Evolutionary conservation across 2,113 vertebrate species (phyloP), one percentile per base, ranked within the genome.

Genomic region (Albula glossodonta): DNA sequence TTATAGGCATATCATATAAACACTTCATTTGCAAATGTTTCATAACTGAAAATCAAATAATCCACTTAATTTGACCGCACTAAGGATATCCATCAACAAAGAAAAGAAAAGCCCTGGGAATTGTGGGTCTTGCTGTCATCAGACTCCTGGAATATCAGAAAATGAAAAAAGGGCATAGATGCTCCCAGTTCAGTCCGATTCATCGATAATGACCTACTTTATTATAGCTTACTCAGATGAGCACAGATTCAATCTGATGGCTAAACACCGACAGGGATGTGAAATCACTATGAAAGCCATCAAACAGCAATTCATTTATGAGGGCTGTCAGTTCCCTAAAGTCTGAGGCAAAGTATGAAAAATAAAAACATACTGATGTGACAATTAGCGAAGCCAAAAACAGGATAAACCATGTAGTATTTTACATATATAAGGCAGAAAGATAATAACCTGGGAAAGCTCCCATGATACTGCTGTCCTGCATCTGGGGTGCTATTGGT

Each of bases 401-500:
- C 31, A 9, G 17, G 10, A 31, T 74, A 83, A 41, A 5, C 56
- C 25, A 15, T 56, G 25, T 31, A 60, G 12, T 13, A 31, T 51
- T 50, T 50, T 17, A 50, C 4, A 17, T 17, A 51, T 7, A 4
- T 51, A 8, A 81, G 2, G 15, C 19, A 74, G 0, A 25, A 13
- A 84, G 78, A 78, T 31, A 82, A 77, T 85, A 60, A 90, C 89
- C 90, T 91, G 88, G 89, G 80, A 93, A 92, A 25, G 88, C 66
- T 84, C 89, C 92, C 50, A 91, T 88, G 60, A 86, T 87, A 83
- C 88, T 89, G 86, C 86, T 41, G 81, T 93, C 91, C 90, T 91
- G 92, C 88, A 88, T 89, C 81, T 90, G 91, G 19, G 88, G 80
- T 15, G 90, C 51, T 86, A 70, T 82, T 81, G 87, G 83, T 84